Base-by-base conservation (phyloP, 2,888 invertebrate genomes). In the Girardia tigrina region DNA sequence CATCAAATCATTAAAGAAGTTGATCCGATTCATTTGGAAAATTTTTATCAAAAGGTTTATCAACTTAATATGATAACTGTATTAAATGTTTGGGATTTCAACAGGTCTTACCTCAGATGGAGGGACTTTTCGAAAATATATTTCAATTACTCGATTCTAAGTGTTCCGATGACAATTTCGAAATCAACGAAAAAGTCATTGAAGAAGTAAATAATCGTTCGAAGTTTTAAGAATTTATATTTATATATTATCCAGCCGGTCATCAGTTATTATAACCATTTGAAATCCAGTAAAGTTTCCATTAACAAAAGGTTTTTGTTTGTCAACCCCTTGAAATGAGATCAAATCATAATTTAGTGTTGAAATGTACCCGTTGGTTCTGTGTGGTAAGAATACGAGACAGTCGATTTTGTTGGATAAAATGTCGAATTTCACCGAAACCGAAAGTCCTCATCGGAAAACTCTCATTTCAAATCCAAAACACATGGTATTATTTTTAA, bases 111-210 rank as follows among this genome's bases (percentile, higher is more conserved):
- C 56, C 56, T 12, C 56, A 56, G 23, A 56, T 56, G 56, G 56
- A 56, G n/a, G 56, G 56, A 56, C n/a, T 56, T 4, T 6, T 56
- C 6, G 56, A 56, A 56, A 56, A 56, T 56, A 56, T 56, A 20
- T 56, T 56, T 23, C 56, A 56, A 56, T 56, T 56, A 16, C 56
- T 56, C 23, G 56, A 56, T 56, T 56, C 56, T 20, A 56, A 56
- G 23, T 56, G 8, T 2, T 56, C n/a, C n/a, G 23, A 2, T 4
- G 56, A 56, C 23, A 56, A 56, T n/a, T 56, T 56, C 23, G 56
- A 56, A 56, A 56, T 56, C n/a, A 23, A 56, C 56, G 56, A 56
- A n/a, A n/a, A 56, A 12, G 23, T 56, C n/a, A 12, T 56, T 56
- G 56, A 56, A 56, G 56, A 56, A 56, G 56, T 56, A 12, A 56